Base-by-base conservation (phyloP, 2,113 vertebrate species). In the Neogobius melanostomus region DNA sequence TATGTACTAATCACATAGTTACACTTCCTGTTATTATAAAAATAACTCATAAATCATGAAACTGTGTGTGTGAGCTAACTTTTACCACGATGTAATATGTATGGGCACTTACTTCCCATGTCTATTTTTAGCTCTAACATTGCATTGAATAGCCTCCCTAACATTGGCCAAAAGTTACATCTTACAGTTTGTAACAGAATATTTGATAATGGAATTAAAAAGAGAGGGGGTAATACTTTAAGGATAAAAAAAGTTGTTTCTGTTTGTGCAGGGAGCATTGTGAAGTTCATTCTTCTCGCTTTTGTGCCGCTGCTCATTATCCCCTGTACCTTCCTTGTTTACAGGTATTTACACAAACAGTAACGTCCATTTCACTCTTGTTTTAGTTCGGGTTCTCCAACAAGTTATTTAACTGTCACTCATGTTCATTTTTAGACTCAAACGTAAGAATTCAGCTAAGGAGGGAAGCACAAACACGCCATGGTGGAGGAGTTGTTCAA, bases 321-420 rank as follows among this genome's bases (percentile, higher is more conserved):
- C 3, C 6, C 70, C 12, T 1, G 59, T 0, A 0, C 80, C 66
- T 1, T 82, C 21, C 6, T 81, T 1, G 7, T 85, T 28, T 71
- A 49, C 70, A 91, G 88, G 91, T 92, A 82, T 47, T 62, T 36
- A 36, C 28, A 36, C 3, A 36, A 36, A 36, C 28, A 36, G 28
- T 36, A 36, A 36, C 21, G 21, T 1, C 2, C 21, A 1, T 21
- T 21, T 21, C 21, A 21, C 28, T 11, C 17, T 42, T 60, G 4
- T 54, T n/a, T 54, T 5, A 49, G 11, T 12, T 10, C 48, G 10
- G 48, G 14, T 53, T 53, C 7, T 16, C 6, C 3, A 57, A 57
- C 2, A 36, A 62, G 11, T 28, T 44, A 1, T 61, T 11, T 1
- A 12, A 0, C 0, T 36, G 21, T 57, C 28, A 36, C 28, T 36